Percentiles rank a stretch among this genome's conserved stretches.
Conservation (phyloP, 2,797 vertebrate species). For the Choloepus didactylus region DNA sequence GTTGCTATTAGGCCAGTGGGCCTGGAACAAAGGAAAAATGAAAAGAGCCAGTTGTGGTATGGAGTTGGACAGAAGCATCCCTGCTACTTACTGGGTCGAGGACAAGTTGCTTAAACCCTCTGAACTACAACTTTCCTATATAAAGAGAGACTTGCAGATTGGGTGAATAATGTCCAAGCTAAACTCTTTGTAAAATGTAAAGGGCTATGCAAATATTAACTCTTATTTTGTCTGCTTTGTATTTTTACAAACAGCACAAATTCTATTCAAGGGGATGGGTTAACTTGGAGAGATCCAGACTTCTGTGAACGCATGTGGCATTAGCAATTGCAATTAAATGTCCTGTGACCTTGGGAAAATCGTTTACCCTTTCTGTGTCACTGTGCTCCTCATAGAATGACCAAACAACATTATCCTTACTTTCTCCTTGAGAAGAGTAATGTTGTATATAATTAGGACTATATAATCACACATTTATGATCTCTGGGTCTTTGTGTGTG, state of each 20-base stretch:
- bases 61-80: not conserved
- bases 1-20: not conserved
- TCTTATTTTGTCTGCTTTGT: not conserved
- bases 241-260: not conserved
- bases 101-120: not conserved
- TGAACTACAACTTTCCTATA: not conserved
- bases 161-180: not conserved
- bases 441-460: conserved; percentile 10
- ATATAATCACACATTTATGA: conserved; percentile 29
- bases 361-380: not conserved
- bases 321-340: conserved; percentile 32
- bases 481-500: not conserved
- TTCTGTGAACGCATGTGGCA: not conserved
- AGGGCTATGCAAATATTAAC: not conserved
- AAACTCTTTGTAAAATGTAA: not conserved
- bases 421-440: conserved; percentile 55
- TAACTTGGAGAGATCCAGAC: not conserved
- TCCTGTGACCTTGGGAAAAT: not conserved
- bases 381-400: not conserved
- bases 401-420: conserved; percentile 25
- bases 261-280: not conserved
- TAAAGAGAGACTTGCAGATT: not conserved
- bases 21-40: not conserved
- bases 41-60: not conserved
- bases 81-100: not conserved